phyloP scores from a whole-genome alignment of 1,140 invertebrate species.

The Scaptomyza hsui region DNA sequence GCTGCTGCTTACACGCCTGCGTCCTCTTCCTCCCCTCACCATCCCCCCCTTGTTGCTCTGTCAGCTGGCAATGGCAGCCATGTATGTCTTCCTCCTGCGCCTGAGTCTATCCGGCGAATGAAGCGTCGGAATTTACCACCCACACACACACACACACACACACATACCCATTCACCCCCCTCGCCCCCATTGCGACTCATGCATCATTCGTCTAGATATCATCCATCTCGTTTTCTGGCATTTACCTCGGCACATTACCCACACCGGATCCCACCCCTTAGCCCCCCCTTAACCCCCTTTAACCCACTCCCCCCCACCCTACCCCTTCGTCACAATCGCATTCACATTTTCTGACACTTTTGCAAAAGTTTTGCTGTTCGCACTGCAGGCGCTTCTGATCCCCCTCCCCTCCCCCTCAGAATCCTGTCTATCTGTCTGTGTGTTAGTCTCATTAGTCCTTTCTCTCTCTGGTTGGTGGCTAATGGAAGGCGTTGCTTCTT shows the following conservation, averaged over 20 bases:
- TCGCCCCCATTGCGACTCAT: slow-evolving; percentile 70
- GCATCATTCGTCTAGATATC: slow-evolving; percentile 82
- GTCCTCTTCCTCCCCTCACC: slow-evolving; percentile 59
- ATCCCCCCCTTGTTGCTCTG: slow-evolving; percentile 14
- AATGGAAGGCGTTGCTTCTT: slow-evolving; percentile 60
- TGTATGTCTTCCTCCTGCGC: slow-evolving; percentile 45
- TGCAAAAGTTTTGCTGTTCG: slow-evolving; percentile 64
- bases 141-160: slow-evolving; percentile 19
- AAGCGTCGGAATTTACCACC: slow-evolving; percentile 59
- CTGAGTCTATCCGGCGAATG: slow-evolving; percentile 65
- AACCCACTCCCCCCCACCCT: slow-evolving; percentile 1
- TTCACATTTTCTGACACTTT: slow-evolving; percentile 69
- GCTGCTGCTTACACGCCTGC: slow-evolving; percentile 62
- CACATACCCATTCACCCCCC: slow-evolving; percentile 17
- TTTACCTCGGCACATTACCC: slow-evolving; percentile 76
- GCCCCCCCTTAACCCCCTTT: not conserved
- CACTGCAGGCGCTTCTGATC: slow-evolving; percentile 61
- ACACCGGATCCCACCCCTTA: slow-evolving; percentile 32
- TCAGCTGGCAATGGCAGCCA: slow-evolving; percentile 37
- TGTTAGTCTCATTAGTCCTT: slow-evolving; percentile 61
- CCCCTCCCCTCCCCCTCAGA: not conserved
- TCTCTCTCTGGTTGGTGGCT: slow-evolving; percentile 32
- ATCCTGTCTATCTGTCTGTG: slow-evolving; percentile 4
- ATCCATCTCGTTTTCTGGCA: slow-evolving; percentile 73
- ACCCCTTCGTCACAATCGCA: slow-evolving; percentile 31